Evolutionary conservation across 2,113 vertebrate species (phyloP).

Genomic region (Myotis lucifugus): DNA sequence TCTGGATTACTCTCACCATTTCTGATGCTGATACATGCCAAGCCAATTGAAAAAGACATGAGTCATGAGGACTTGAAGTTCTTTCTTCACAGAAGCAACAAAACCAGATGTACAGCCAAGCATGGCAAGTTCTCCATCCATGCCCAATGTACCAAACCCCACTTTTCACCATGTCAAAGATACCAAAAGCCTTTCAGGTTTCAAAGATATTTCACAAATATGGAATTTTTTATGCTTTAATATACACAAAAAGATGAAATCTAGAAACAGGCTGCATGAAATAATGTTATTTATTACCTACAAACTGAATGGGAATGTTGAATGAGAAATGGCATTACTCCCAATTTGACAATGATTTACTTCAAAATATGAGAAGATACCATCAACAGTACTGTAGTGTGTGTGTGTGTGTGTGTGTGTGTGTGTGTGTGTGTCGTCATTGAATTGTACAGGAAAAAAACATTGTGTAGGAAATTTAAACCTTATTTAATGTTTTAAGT

Average conservation of each 20-base stretch:
- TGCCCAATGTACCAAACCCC: not conserved
- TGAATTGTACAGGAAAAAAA: slow-evolving; percentile 9
- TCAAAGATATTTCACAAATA: not conserved
- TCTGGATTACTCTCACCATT: not conserved
- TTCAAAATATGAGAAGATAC: slow-evolving; percentile 33
- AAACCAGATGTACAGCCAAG: not conserved
- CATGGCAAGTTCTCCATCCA: not conserved
- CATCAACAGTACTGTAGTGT: not conserved
- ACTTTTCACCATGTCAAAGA: not conserved
- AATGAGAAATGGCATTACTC: not conserved
- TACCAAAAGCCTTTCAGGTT: not conserved
- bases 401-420: too few relatives aligned
- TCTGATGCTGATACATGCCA: not conserved
- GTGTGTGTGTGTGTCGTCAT: not conserved
- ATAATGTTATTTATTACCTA: not conserved
- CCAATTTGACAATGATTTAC: not conserved
- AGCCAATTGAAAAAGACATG: not conserved
- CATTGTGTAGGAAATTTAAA: not conserved
- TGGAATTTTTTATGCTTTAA: not conserved
- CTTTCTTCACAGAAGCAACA: slow-evolving; percentile 30
- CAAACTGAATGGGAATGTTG: not conserved
- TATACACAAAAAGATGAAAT: not conserved
- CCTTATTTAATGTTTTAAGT: slow-evolving; percentile 1
- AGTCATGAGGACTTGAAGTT: not conserved
- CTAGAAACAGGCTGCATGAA: not conserved